Base-by-base conservation (phyloP, 2,888 invertebrate genomes). In the Limenitis camilla region DNA sequence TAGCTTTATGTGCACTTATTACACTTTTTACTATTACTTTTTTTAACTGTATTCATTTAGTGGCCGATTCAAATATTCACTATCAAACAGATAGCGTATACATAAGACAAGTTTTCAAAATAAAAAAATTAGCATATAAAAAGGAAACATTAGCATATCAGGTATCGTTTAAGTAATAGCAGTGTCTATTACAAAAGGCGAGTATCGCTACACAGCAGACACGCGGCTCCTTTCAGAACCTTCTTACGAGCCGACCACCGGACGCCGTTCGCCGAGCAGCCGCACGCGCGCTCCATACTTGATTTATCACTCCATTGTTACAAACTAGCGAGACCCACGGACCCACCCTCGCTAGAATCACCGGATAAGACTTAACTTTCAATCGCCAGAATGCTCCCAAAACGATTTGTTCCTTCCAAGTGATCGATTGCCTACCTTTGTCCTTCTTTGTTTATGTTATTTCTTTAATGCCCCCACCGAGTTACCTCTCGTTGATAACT, bases 241-340 rank as follows among this genome's bases (percentile, higher is more conserved):
- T 38, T 42, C 52, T 49, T 40, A 33, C 32, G 32, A 45, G 35
- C 32, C 57, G 45, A 58, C 59, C 58, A 56, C 65, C 66, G 66
- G 64, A 64, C 64, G 64, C 61, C 53, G 40, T 46, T 60, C 61
- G 62, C 58, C 63, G 59, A 64, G 62, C 65, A 65, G 59, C 66
- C 76, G 83, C 82, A 84, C 83, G 81, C 83, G 85, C 80, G 75
- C 67, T 76, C 78, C 85, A 84, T 83, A 81, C 86, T 78, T 85
- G 86, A 86, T 86, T 86, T 86, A 86, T 85, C 80, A 80, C 80
- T 83, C 82, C 80, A 86, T 86, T 86, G 85, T 86, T 80, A 73
- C 72, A 74, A 41, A 76, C 74, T 77, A 76, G 70, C 78, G 76
- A 19, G 19, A 19, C 19, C 19, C 19, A 19, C 19, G 3, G 19